These are phyloP conservation scores for Oikopleura dioica DNA, from an alignment of 23 tunicate species.

Conservation along the genomic window DNA sequence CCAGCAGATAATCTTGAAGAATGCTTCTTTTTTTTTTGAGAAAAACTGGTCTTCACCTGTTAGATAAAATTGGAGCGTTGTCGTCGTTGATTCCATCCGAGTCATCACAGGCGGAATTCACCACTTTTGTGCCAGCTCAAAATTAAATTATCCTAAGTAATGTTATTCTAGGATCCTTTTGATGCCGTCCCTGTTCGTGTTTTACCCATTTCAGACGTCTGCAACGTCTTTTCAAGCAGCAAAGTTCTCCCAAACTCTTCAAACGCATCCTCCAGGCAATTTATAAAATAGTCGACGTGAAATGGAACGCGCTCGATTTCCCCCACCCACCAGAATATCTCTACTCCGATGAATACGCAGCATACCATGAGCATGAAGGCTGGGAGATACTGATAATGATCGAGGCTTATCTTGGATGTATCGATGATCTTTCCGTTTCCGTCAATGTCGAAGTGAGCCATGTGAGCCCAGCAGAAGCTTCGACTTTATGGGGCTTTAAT, in stretches of 20 bases:
- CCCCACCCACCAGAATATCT: constrained; percentile 10
- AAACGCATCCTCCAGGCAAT: background rate
- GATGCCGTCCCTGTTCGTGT: no score
- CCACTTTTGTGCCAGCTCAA: no score
- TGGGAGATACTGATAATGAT: background rate
- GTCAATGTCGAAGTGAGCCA: background rate
- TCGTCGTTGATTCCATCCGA: no score
- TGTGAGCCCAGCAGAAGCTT: background rate
- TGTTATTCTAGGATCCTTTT: no score
- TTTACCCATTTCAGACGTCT: no score
- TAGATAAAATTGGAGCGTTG: no score
- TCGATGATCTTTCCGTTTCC: background rate
- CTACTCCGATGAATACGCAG: background rate
- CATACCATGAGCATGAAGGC: background rate
- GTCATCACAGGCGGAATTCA: no score
- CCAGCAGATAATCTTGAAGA: no score
- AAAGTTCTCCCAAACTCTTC: background rate
- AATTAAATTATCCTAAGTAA: no score
- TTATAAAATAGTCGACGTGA: background rate
- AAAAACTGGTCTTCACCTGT: no score
- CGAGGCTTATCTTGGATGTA: background rate
- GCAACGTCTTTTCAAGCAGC: background rate
- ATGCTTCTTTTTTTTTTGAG: no score
- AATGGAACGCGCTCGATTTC: background rate
- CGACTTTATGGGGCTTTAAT: no score